Base-by-base conservation (phyloP, 2,797 vertebrate genomes). In the Chiloscyllium punctatum region DNA sequence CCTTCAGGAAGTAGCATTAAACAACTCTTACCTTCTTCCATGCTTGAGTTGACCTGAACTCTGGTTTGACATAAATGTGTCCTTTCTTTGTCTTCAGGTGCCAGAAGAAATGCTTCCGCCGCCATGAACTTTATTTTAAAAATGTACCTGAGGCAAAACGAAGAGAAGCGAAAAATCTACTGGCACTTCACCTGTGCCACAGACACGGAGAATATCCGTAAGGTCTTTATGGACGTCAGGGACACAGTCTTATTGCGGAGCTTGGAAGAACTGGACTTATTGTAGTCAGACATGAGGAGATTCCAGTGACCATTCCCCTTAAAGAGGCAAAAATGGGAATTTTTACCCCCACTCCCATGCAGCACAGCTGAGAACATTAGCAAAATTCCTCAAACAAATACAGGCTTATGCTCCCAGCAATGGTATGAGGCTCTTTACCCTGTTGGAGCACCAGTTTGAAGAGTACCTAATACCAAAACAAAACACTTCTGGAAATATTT, bases 151-250 rank as follows among this genome's bases (percentile, higher is more conserved):
- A 96, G 97, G 53, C 30, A 84, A 53, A 87, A 95, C 1, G 68
- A 62, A 23, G 0, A 33, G 13, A 53, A 33, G 33, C 98, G 98
- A 96, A 97, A 96, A 0, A 96, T 98, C 42, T 98, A 98, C 96
- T 96, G 97, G 0, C 98, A 98, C 97, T 98, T 98, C 97, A 98
- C 98, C 97, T 98, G 98, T 15, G 98, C 98, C 96, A 98, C 98
- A 0, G 98, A 98, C 97, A 98, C 98, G 96, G 97, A 96, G 96
- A 98, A 98, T 97, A 98, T 98, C 96, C 97, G 97, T 95, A 97
- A 57, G 79, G 98, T 98, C 53, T 98, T 98, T 96, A 96, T 51
- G 0, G 97, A 98, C 4, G 96, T 98, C 48, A 98, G 97, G 96
- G 98, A 98, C 96, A 98, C 97, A 0, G 97, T 98, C 95, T 97